Conservation (phyloP, 2,113 vertebrate genomes). For the Urocynchramus pylzowi region DNA sequence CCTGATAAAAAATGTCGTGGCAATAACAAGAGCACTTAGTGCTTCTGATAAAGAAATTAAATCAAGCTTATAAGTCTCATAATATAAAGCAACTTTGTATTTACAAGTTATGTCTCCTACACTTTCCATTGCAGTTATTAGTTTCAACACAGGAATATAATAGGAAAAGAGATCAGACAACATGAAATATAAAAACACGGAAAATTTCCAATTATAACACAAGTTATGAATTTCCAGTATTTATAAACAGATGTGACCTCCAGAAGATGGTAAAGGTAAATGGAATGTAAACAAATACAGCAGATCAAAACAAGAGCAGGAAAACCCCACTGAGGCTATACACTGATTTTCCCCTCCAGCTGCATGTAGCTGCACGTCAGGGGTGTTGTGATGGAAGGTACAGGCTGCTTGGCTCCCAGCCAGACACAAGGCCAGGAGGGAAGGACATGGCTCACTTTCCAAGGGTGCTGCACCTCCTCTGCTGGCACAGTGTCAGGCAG, state of each 20-base stretch:
- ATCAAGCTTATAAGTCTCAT: background rate
- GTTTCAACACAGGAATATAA: background rate
- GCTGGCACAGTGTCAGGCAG: background rate
- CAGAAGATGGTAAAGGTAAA: background rate
- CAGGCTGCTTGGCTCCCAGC: background rate
- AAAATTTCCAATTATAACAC: background rate
- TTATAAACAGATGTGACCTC: background rate
- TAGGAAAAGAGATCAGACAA: background rate
- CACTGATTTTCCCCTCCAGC: background rate
- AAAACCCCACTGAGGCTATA: accelerated
- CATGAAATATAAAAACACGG: background rate
- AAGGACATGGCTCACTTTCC: accelerated
- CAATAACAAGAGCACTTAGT: background rate
- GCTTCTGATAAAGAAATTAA: background rate
- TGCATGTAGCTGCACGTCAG: accelerated
- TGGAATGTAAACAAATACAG: background rate
- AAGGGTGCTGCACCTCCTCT: background rate
- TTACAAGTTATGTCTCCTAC: background rate
- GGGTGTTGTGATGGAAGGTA: background rate
- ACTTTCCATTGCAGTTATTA: background rate
- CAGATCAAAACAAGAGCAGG: background rate
- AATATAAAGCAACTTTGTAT: background rate
- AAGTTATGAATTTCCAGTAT: background rate
- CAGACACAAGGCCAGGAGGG: accelerated
- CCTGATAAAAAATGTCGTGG: background rate